These are phyloP conservation scores for Phataginus tetradactyla DNA, from an alignment of 2,797 vertebrate species.

Conservation along the genomic window DNA sequence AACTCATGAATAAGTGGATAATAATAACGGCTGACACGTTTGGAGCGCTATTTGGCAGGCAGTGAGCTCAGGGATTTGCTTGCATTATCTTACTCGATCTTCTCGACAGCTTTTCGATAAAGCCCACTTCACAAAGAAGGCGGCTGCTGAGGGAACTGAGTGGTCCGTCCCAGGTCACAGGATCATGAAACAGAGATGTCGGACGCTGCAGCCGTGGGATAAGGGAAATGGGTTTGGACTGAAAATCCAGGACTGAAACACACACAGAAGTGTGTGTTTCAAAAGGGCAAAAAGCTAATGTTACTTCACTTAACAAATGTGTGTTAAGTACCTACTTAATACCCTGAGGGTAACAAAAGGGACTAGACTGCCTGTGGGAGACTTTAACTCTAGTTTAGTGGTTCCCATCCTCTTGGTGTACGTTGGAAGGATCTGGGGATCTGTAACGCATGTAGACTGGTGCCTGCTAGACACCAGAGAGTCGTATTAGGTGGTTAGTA, in stretches of 20 bases:
- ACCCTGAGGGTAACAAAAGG: not conserved
- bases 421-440: not conserved
- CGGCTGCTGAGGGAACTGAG: not conserved
- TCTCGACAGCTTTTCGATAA: constrained; percentile 60
- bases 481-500: not conserved
- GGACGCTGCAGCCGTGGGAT: not conserved
- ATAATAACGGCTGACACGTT: constrained; percentile 79
- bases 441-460: accelerated
- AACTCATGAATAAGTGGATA: constrained; percentile 81
- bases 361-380: not conserved
- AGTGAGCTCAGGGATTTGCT: constrained; percentile 71
- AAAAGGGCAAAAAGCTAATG: not conserved
- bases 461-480: not conserved
- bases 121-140: constrained; percentile 60
- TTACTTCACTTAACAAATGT: not conserved
- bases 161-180: not conserved
- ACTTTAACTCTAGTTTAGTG: not conserved
- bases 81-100: constrained; percentile 69
- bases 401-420: not conserved
- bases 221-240: not conserved
- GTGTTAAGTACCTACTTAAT: not conserved
- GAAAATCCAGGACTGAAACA: not conserved
- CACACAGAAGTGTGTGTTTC: not conserved
- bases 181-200: not conserved
- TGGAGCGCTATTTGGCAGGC: constrained; percentile 77